Base-by-base conservation (phyloP, 2,797 vertebrate species). In the Thunnus albacares region DNA sequence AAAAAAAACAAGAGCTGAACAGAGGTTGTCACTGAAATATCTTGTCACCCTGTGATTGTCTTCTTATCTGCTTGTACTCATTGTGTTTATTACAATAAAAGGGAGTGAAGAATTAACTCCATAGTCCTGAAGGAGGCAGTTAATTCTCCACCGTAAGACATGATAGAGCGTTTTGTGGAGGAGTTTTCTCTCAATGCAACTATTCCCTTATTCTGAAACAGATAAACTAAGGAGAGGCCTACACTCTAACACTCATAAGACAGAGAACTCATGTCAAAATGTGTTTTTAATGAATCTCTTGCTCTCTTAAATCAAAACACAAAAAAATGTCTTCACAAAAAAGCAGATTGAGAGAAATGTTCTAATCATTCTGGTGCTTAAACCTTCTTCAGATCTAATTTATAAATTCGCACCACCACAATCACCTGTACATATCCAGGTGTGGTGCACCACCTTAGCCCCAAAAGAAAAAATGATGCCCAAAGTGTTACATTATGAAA, bases 1-100 rank as follows among this genome's bases (percentile, higher is more conserved):
- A 43, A 10, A 4, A 41, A 68, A 55, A 77, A 79, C 79, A 75
- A 67, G 64, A 82, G 47, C 18, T 20, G 55, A 85, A 75, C 18
- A 77, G 58, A 75, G 81, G 71, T 75, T 74, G 58, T 69, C 51
- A 24, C 51, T 62, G 77, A 75, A 82, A 82, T 24, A 2, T 72
- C 51, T 66, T 58, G 64, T 71, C 81, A 74, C 79, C 67, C 38
- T 67, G 82, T 49, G 66, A 81, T 75, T 64, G 77, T 87, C n/a
- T 75, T 78, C 63, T 74, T 58, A 77, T 78, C 58, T 47, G 79
- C 74, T 68, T 84, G 71, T 84, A 52, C 81, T 87, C 82, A 83
- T 90, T 90, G 79, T 89, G 56, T 81, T 71, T 60, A 71, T 71
- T 67, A 56, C 71, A 90, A 80, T 79, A 88, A 86, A 81, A 79